Evolutionary conservation across 2,113 vertebrate species (phyloP).

Genomic region (Aythya baeri): DNA sequence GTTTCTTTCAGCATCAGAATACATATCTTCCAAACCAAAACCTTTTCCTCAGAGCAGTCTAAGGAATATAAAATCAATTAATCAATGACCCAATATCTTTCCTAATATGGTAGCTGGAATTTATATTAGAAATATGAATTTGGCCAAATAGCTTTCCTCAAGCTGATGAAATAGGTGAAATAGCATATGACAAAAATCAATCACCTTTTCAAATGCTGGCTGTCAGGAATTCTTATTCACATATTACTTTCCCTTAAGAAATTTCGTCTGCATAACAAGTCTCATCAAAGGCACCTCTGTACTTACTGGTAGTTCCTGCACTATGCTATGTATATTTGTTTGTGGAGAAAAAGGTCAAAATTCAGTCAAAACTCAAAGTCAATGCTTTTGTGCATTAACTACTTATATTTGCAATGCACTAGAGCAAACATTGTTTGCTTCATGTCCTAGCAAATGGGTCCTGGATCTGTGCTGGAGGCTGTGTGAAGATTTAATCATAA

Average conservation of each 20-base stretch:
- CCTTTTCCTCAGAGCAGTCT: neutral
- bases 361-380: neutral
- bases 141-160: neutral
- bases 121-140: neutral
- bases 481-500: slow-evolving; percentile 13
- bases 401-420: slow-evolving; percentile 33
- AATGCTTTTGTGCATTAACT: slow-evolving; percentile 8
- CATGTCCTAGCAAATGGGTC: neutral
- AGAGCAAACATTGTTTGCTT: neutral
- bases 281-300: neutral
- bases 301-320: neutral
- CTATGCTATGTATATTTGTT: neutral
- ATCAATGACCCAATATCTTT: neutral
- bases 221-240: neutral
- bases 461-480: neutral
- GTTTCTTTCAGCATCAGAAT: neutral
- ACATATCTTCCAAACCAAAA: neutral
- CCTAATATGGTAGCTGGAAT: neutral
- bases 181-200: neutral
- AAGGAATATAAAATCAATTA: neutral
- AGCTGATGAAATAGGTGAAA: neutral
- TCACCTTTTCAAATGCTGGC: neutral
- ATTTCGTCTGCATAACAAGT: neutral
- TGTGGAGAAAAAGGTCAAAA: neutral
- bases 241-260: neutral